A percentile compares a stretch with the other conserved stretches of the same genome.
Conservation (phyloP, 2,888 invertebrate species). For the Aricia artaxerxes region DNA sequence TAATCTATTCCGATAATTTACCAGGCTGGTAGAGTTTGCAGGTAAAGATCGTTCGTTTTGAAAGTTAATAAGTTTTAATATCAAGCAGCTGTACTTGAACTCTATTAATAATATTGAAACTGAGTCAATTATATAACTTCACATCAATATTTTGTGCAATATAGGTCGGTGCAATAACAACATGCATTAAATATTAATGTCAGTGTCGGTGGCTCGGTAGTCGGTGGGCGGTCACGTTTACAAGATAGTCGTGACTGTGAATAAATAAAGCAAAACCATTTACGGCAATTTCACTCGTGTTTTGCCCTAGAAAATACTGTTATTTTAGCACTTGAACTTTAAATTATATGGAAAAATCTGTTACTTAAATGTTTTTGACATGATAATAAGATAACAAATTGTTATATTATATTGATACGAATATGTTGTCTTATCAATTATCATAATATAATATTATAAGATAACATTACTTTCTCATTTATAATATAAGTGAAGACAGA, state of each 20-base stretch:
- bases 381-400: no score
- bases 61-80: background rate
- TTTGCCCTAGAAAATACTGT: background rate
- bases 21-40: background rate
- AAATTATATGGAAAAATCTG: no score
- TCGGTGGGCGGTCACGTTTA: background rate
- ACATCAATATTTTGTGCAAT: background rate
- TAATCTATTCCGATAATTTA: no score
- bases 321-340: background rate
- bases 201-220: background rate
- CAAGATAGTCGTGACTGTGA: slow-evolving; percentile 1
- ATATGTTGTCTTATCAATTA: no score
- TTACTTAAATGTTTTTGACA: no score
- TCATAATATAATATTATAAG: no score
- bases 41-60: background rate
- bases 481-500: no score
- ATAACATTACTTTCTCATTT: no score
- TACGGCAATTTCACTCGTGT: background rate
- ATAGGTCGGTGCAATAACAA: slow-evolving; percentile 3
- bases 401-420: no score
- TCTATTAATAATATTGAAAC: background rate
- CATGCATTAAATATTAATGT: background rate
- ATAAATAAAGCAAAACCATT: background rate
- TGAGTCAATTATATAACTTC: background rate
- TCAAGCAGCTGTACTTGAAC: background rate